Evolutionary conservation across 2,113 vertebrate genomes (phyloP).

Genomic region (Pyrgilauda ruficollis): DNA sequence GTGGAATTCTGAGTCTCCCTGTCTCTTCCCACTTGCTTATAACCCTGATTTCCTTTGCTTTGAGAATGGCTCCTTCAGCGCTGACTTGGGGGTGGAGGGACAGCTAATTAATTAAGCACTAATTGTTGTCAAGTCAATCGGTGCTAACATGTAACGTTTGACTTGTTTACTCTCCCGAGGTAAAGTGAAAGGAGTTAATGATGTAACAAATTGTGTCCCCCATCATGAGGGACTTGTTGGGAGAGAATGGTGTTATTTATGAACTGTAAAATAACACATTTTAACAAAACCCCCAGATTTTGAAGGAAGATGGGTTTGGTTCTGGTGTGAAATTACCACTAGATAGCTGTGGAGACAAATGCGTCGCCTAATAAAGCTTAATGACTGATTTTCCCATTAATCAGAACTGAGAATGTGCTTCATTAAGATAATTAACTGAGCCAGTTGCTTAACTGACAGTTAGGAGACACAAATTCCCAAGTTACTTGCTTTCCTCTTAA

Average conservation of each 20-base stretch:
- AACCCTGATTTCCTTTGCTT: not conserved
- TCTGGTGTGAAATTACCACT: constrained; percentile 23
- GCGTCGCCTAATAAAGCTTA: constrained; percentile 65
- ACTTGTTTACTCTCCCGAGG: constrained; percentile 56
- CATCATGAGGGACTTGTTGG: constrained; percentile 44
- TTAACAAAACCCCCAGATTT: not conserved
- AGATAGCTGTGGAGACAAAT: constrained; percentile 63
- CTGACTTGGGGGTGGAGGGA: constrained; percentile 39
- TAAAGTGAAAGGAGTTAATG: constrained; percentile 62
- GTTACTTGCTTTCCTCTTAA: constrained; percentile 49
- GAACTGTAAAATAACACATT: constrained; percentile 35
- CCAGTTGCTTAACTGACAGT: constrained; percentile 54
- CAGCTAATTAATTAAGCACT: constrained; percentile 64
- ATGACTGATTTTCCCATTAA: constrained; percentile 69
- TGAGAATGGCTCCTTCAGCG: not conserved
- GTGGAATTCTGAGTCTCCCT: not conserved
- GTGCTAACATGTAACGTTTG: constrained; percentile 45
- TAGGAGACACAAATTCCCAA: constrained; percentile 46
- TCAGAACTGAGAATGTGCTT: constrained; percentile 67
- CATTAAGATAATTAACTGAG: constrained; percentile 73
- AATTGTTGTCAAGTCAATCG: constrained; percentile 55
- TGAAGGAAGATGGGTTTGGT: not conserved
- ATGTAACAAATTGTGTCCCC: constrained; percentile 54
- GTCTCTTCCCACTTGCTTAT: not conserved
- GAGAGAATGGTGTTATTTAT: constrained; percentile 37